Evolutionary conservation across 2,888 invertebrate species (phyloP), one percentile per base, ranked within the genome.

Genomic region (Cryptocephalus primarius): DNA sequence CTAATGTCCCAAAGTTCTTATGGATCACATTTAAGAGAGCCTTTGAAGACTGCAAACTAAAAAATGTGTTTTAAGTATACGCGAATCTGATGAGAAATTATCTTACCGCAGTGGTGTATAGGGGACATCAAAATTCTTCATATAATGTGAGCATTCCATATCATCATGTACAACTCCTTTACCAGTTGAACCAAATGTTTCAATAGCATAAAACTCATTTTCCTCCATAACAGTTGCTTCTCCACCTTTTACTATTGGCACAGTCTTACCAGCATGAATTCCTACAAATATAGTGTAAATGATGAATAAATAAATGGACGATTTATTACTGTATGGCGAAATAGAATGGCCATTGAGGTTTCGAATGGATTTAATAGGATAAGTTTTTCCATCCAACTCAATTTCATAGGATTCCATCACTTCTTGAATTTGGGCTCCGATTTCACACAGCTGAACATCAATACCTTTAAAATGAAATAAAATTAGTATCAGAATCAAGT

Each of bases 321-420:
- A 22, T 22, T 22, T 22, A 22, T 80, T 72, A 85, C 93, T 83
- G 70, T 99, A 99, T n/a, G 93, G 95, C 51, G 92, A 90, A 62
- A 99, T 96, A n/a, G 96, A 96, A 71, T 99, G 99, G 1, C 99
- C 99, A 71, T 99, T 99, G 54, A 99, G 78, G 75, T 99, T 99
- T 52, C 97, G 81, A 63, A 99, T 99, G 8, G 96, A 89, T 72
- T 96, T 97, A 33, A 99, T 88, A 71, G 85, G 92, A 72, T 92
- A 95, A 9, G 87, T 87, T 72, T 93, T 92, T 33, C 99, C 97
- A 69, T 97, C 93, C 46, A 99, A 69, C 69, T 97, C 97, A 8
- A 99, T 83, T 74, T 99, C 99, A 68, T 99, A 95, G 0, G 95
- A 96, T 66, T 99, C 97, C 99, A 99, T 99, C 0, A 96, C 95